Percentiles rank a stretch among this genome's conserved stretches.
Conservation (phyloP, 2,888 invertebrate species). For the Eupithecia tripunctaria region DNA sequence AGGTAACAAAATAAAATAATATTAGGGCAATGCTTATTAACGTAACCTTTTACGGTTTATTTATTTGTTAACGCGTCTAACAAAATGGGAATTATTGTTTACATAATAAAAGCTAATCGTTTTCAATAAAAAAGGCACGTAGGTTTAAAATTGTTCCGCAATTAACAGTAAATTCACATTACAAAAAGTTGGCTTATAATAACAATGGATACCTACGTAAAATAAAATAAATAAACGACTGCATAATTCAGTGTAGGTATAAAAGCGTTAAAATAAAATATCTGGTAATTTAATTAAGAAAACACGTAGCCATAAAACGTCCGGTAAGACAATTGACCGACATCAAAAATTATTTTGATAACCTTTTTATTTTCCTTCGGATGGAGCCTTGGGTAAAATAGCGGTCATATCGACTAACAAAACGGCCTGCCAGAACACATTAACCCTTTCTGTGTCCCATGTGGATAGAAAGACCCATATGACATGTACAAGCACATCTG, state of each 20-base stretch:
- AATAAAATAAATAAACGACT: neutral
- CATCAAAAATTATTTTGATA: slow-evolving; percentile 70
- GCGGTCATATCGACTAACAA: slow-evolving; percentile 65
- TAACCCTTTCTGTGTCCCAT: slow-evolving; percentile 66
- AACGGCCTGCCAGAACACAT: slow-evolving; percentile 62
- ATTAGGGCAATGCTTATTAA: slow-evolving; percentile 44
- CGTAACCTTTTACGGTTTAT: slow-evolving; percentile 34
- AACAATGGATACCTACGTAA: neutral
- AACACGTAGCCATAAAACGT: slow-evolving; percentile 42
- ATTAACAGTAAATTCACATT: neutral
- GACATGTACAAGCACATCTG: slow-evolving; percentile 46
- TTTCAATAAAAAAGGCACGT: neutral
- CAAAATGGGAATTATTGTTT: slow-evolving; percentile 19
- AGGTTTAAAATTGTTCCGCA: neutral
- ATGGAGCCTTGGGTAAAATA: slow-evolving; percentile 59
- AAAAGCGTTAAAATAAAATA: neutral
- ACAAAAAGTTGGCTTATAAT: neutral
- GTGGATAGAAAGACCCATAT: slow-evolving; percentile 53
- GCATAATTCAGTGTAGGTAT: neutral
- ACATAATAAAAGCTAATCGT: neutral
- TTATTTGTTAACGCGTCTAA: slow-evolving; percentile 28
- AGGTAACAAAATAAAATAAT: slow-evolving; percentile 51
- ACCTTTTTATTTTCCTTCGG: slow-evolving; percentile 65
- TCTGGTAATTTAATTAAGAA: slow-evolving; percentile 17
- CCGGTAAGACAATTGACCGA: slow-evolving; percentile 55